phyloP scores from a whole-genome alignment of 2,113 vertebrate species.

The Phalacrocorax carbo region DNA sequence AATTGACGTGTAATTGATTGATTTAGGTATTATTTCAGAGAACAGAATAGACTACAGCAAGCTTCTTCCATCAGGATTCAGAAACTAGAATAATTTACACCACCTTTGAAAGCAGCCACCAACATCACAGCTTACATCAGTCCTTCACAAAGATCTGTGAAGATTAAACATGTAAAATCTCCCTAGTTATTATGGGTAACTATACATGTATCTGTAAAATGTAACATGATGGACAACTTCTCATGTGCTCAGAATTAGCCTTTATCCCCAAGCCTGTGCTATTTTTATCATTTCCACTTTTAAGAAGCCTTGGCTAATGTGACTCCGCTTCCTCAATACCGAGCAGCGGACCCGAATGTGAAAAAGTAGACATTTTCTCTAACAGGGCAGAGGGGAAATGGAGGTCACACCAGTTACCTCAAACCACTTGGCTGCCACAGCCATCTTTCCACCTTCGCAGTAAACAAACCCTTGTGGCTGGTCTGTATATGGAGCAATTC shows the following conservation, averaged over 20 bases:
- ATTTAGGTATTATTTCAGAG: background rate
- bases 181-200: background rate
- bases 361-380: background rate
- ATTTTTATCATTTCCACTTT: background rate
- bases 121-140: background rate
- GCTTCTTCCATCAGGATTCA: background rate
- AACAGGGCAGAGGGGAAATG: background rate
- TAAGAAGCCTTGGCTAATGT: background rate
- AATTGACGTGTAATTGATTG: background rate
- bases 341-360: background rate
- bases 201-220: background rate
- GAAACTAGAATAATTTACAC: background rate
- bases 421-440: background rate
- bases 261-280: background rate
- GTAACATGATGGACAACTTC: background rate
- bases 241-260: background rate
- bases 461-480: background rate
- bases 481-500: background rate
- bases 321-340: background rate
- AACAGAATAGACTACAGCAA: background rate
- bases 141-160: background rate
- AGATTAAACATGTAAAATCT: background rate
- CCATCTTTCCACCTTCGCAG: background rate
- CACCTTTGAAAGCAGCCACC: background rate
- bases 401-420: background rate